Conservation (phyloP, 2,113 vertebrate species). For the Oostethus manadensis region DNA sequence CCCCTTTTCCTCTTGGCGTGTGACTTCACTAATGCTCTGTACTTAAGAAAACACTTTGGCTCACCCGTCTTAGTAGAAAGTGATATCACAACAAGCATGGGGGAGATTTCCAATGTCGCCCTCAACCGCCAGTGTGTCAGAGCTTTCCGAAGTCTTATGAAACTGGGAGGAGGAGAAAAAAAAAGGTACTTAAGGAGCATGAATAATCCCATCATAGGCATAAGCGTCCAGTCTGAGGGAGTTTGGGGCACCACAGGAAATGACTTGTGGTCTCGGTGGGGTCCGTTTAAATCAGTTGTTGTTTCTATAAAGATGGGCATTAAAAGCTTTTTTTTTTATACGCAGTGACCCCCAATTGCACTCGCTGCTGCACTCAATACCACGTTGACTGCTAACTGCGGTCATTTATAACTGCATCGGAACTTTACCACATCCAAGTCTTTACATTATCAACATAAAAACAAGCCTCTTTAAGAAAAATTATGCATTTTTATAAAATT, state of each 20-base stretch:
- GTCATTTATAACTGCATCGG: no score
- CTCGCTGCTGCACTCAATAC: background rate
- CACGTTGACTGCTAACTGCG: background rate
- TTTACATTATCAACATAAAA: no score
- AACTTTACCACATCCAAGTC: no score
- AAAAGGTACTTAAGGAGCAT: conserved; percentile 6
- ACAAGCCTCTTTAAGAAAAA: no score
- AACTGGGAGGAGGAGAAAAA: background rate
- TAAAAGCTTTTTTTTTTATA: conserved; percentile 8
- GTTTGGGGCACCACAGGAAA: conserved; percentile 15
- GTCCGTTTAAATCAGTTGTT: conserved; percentile 3
- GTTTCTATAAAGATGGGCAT: conserved; percentile 1
- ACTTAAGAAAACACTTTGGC: conserved; percentile 10
- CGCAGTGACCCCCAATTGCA: conserved; percentile 9
- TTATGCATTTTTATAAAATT: no score
- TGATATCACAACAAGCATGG: background rate
- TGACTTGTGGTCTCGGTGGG: conserved; percentile 9
- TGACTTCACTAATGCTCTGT: conserved; percentile 13
- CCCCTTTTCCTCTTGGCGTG: conserved; percentile 6
- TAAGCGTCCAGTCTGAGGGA: conserved; percentile 4
- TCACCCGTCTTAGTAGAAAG: conserved; percentile 4
- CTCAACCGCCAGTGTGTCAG: background rate
- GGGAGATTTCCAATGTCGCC: background rate
- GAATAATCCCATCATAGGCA: conserved; percentile 18
- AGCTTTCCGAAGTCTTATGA: background rate